Conservation (phyloP, 2,113 vertebrate species). For the Catharus minimus region DNA sequence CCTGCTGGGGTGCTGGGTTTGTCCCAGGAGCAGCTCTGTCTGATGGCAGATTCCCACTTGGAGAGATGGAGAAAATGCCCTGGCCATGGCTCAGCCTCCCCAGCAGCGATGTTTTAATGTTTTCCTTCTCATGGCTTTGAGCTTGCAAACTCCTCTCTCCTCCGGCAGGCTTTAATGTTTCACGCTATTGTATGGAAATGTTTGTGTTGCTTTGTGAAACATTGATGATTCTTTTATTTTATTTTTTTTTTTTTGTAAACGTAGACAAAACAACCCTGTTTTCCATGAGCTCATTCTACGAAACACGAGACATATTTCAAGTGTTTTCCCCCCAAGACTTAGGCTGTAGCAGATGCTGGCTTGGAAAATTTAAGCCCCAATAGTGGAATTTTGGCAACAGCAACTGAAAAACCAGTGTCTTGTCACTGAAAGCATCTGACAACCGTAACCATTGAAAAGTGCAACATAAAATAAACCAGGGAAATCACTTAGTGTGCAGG, state of each 20-base stretch:
- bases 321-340: background rate
- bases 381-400: slow-evolving; percentile 29
- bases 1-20: background rate
- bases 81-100: background rate
- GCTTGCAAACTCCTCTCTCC: background rate
- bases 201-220: background rate
- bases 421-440: background rate
- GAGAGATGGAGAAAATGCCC: background rate
- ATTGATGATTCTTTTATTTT: background rate
- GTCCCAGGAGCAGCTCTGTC: background rate
- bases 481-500: background rate
- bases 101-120: background rate
- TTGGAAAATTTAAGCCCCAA: background rate
- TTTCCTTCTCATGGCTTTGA: background rate
- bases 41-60: background rate
- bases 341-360: slow-evolving; percentile 9
- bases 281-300: slow-evolving; percentile 17
- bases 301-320: background rate
- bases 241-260: background rate
- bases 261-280: slow-evolving; percentile 43
- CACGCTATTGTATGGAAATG: background rate
- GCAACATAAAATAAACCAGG: background rate
- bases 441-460: background rate
- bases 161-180: background rate
- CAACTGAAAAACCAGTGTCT: background rate